Conservation (phyloP, 2,113 vertebrate species). For the Gnathonemus echidnorhynchus region DNA sequence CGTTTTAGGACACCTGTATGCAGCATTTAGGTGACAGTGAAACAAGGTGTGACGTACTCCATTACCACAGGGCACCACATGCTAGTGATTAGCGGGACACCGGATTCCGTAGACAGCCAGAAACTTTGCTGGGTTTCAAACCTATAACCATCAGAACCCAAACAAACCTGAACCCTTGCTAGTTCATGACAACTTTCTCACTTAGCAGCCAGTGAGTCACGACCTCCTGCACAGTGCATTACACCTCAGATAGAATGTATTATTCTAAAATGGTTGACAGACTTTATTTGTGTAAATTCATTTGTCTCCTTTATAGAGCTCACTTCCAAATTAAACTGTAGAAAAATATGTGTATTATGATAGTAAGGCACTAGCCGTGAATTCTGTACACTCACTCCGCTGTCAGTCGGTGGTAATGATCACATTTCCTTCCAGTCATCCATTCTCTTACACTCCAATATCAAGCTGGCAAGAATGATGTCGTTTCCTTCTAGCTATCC, state of each 20-base stretch:
- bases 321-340: slow-evolving; percentile 1
- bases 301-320: neutral
- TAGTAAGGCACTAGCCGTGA: neutral
- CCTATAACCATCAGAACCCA: neutral
- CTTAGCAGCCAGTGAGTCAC: neutral
- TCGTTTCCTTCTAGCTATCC: neutral
- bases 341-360: neutral
- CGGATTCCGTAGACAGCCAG: neutral
- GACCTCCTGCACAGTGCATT: neutral
- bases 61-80: neutral
- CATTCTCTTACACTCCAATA: neutral
- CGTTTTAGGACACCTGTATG: neutral
- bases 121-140: neutral
- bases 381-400: neutral
- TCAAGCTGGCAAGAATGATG: neutral
- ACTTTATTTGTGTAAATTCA: neutral
- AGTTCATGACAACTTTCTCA: neutral
- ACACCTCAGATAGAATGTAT: neutral
- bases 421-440: neutral
- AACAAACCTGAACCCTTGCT: neutral
- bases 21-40: neutral
- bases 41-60: neutral
- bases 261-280: neutral
- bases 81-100: neutral
- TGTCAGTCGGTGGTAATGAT: neutral